Evolutionary conservation across 2,113 vertebrate species (phyloP).

Genomic region (Neoarius graeffei): DNA sequence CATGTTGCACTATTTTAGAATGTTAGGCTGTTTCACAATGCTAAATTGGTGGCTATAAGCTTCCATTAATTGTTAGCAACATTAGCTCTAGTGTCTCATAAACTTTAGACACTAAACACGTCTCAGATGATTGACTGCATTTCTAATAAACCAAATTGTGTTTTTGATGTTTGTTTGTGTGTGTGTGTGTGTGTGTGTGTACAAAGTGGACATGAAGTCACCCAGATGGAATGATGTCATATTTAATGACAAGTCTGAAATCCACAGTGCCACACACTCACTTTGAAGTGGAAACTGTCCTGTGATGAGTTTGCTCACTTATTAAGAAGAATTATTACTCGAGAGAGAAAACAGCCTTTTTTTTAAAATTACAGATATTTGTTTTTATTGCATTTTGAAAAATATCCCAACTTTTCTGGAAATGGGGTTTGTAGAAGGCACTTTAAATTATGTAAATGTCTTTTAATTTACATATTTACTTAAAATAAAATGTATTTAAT

Average conservation of each 20-base stretch:
- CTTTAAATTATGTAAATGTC: not conserved
- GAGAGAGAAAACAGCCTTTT: not conserved
- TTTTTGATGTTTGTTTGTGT: constrained; percentile 1
- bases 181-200: constrained; percentile 16
- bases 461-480: not conserved
- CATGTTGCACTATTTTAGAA: not conserved
- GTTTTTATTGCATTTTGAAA: no score
- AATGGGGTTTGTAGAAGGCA: not conserved
- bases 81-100: not conserved
- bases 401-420: no score
- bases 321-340: constrained; percentile 13
- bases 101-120: not conserved
- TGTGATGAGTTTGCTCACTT: constrained; percentile 28
- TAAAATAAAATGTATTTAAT: not conserved
- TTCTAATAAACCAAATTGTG: not conserved
- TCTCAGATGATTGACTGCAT: not conserved
- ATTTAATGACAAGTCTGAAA: constrained; percentile 50
- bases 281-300: constrained; percentile 56
- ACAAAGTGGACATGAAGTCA: constrained; percentile 50
- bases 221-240: constrained; percentile 60
- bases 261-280: constrained; percentile 55
- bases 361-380: not conserved
- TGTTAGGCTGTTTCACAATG: not conserved
- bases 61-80: not conserved
- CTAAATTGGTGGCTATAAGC: not conserved